Conservation (phyloP, 2,797 vertebrate genomes). For the Sebastes trivittatus region DNA sequence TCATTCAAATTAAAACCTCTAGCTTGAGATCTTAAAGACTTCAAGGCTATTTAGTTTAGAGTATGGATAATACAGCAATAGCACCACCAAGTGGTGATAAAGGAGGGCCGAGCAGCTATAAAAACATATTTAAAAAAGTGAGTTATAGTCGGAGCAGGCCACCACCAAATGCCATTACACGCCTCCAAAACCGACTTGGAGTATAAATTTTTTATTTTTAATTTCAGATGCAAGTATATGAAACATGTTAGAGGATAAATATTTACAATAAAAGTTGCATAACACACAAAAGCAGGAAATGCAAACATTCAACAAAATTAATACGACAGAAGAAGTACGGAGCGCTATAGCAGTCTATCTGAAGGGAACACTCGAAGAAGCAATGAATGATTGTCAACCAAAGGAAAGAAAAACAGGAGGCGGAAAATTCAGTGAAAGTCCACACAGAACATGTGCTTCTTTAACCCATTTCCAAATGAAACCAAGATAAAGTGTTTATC, state of each 20-base stretch:
- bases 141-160: background rate
- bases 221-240: conserved; percentile 86
- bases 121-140: background rate
- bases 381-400: conserved; percentile 79
- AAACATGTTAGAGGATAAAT: conserved; percentile 85
- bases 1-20: background rate
- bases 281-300: conserved; percentile 78
- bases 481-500: conserved; percentile 5
- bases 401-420: conserved; percentile 46
- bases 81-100: conserved; percentile 55
- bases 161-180: conserved; percentile 28
- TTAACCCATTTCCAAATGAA: conserved; percentile 36
- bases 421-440: conserved; percentile 37
- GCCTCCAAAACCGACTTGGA: conserved; percentile 58
- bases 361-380: conserved; percentile 58
- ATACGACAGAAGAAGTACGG: conserved; percentile 55
- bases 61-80: background rate
- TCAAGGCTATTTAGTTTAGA: background rate
- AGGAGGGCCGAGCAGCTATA: background rate
- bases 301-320: conserved; percentile 68
- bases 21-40: background rate
- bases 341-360: conserved; percentile 55
- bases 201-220: conserved; percentile 82
- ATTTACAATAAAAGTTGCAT: conserved; percentile 85
- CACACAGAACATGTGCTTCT: conserved; percentile 44